A percentile compares a stretch with the other conserved stretches of the same genome.
phyloP scores from a whole-genome alignment of 2,113 vertebrate genomes.

The Engystomops pustulosus region DNA sequence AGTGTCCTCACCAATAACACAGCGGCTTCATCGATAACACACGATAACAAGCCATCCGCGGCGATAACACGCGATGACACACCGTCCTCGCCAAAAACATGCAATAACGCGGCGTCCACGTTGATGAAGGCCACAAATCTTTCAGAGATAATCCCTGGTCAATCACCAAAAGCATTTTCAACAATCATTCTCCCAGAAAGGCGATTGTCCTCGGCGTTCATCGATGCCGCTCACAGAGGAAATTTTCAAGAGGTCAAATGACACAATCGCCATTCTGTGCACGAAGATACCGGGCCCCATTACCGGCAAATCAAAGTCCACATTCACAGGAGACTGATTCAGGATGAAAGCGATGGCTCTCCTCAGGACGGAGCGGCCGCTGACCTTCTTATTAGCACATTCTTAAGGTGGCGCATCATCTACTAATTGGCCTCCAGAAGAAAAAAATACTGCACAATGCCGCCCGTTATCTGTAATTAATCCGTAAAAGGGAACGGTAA shows the following conservation, averaged over 20 bases:
- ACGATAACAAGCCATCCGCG: neutral
- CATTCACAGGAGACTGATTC: constrained; percentile 26
- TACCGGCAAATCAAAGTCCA: constrained; percentile 41
- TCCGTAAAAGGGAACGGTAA: neutral
- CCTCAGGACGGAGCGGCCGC: neutral
- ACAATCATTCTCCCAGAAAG: constrained; percentile 32
- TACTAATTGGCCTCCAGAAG: constrained; percentile 20
- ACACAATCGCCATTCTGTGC: constrained; percentile 33
- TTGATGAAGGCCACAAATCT: neutral
- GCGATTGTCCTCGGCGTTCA: constrained; percentile 9
- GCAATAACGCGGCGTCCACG: too few species aligned
- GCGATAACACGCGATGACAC: too few species aligned
- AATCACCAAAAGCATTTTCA: constrained; percentile 33
- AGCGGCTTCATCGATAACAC: too few species aligned
- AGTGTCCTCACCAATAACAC: too few species aligned
- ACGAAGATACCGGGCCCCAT: constrained; percentile 20
- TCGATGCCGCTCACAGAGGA: neutral
- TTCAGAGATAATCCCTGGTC: constrained; percentile 21
- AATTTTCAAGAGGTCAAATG: constrained; percentile 44
- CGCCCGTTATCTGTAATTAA: neutral
- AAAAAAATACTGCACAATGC: neutral
- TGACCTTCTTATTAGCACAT: constrained; percentile 7
- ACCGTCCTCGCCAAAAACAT: too few species aligned
- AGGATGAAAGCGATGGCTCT: constrained; percentile 21
- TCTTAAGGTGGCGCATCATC: constrained; percentile 5